These are phyloP conservation scores for Melitaea athalia DNA, from an alignment of 2,888 invertebrate genomes.

Conservation along the genomic window DNA sequence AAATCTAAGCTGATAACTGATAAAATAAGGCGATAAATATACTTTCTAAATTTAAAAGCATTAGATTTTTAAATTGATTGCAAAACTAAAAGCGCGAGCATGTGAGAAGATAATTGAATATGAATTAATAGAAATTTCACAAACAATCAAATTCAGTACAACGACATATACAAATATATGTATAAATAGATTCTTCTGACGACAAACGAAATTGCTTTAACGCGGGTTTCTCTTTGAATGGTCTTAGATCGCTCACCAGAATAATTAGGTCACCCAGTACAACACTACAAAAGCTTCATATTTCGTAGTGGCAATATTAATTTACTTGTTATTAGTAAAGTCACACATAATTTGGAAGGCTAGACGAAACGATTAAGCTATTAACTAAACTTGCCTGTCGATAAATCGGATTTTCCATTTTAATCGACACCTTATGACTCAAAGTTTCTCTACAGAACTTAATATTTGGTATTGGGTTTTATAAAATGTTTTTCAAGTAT, in stretches of 20 bases:
- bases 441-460: no score
- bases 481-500: no score
- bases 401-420: no score
- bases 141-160: not conserved
- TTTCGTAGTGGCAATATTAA: no score
- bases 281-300: not conserved
- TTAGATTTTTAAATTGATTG: no score
- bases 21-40: no score
- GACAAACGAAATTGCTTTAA: not conserved
- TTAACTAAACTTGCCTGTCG: not conserved
- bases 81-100: no score
- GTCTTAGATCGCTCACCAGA: not conserved
- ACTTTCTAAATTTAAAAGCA: no score
- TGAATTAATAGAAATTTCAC: not conserved
- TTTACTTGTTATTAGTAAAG: no score
- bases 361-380: not conserved
- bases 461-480: no score
- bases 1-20: no score
- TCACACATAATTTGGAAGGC: not conserved
- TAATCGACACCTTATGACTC: no score
- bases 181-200: not conserved
- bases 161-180: not conserved
- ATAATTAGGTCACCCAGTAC: not conserved
- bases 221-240: not conserved
- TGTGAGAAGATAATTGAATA: not conserved